Conservation (phyloP, 2,797 vertebrate genomes). For the Sciaenops ocellatus region DNA sequence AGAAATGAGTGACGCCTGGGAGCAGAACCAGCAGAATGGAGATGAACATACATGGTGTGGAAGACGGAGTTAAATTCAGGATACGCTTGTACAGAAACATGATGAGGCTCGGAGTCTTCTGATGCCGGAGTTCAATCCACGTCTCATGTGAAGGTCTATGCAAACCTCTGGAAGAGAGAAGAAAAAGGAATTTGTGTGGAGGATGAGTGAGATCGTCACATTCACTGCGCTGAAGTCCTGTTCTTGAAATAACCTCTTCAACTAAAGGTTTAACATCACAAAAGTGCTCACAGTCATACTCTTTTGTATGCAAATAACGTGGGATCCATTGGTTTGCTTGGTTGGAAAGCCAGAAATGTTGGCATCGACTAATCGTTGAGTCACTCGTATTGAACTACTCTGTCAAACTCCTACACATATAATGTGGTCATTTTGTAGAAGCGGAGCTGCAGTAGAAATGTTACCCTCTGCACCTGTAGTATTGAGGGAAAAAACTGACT, state of each 20-base stretch:
- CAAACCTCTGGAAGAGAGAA: constrained; percentile 54
- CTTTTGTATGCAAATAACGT: constrained; percentile 68
- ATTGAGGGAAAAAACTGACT: constrained; percentile 66
- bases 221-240: not conserved
- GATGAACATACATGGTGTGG: constrained; percentile 65
- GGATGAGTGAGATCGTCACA: constrained; percentile 20
- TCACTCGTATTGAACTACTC: constrained; percentile 72
- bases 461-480: constrained; percentile 67
- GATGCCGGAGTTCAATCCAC: constrained; percentile 30
- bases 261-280: constrained; percentile 33
- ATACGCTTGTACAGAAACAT: constrained; percentile 72
- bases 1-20: constrained; percentile 77
- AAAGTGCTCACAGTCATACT: constrained; percentile 34
- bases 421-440: constrained; percentile 60
- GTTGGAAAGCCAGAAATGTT: constrained; percentile 65
- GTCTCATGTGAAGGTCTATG: constrained; percentile 50
- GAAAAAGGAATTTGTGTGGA: constrained; percentile 8
- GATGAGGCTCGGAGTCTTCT: constrained; percentile 41
- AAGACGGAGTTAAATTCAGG: constrained; percentile 56
- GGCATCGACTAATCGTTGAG: constrained; percentile 73
- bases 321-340: constrained; percentile 54
- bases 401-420: constrained; percentile 70
- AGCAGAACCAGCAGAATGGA: constrained; percentile 79
- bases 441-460: constrained; percentile 53
- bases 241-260: constrained; percentile 29